Evolutionary conservation across 2,113 vertebrate species (phyloP).

Genomic region (Strix aluco): DNA sequence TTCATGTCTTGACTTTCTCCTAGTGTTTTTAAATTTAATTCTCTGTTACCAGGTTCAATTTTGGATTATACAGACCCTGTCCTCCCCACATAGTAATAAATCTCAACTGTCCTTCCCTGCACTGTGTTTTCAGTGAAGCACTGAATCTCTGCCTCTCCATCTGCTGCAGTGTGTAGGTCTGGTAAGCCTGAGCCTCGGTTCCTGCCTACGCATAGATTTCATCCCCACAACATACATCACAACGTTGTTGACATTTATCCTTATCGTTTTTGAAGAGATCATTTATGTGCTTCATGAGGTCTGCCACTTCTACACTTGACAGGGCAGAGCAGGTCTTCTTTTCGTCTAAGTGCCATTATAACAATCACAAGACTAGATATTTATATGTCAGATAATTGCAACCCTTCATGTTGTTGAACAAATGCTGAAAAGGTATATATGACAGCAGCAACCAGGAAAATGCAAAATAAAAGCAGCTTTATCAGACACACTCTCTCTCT

Average conservation of each 20-base stretch:
- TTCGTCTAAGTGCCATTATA: neutral
- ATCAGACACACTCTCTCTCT: neutral
- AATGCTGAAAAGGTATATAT: neutral
- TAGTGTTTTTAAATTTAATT: neutral
- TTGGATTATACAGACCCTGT: neutral
- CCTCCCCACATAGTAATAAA: neutral
- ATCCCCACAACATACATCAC: neutral
- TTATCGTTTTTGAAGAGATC: neutral
- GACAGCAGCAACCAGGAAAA: neutral
- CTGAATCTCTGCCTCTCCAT: neutral
- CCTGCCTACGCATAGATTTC: neutral
- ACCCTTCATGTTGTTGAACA: neutral
- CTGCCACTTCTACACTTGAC: neutral
- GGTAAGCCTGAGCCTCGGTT: neutral
- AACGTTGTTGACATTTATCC: neutral
- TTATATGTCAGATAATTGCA: neutral
- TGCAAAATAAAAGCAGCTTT: neutral
- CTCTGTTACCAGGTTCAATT: neutral
- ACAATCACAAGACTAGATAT: neutral
- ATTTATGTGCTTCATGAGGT: neutral
- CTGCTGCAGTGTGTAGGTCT: neutral
- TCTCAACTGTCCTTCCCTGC: neutral
- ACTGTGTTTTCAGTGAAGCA: neutral
- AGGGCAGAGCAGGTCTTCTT: neutral
- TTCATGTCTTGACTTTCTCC: neutral